phyloP scores from a whole-genome alignment of 2,797 vertebrate species.

The Galago senegalensis region DNA sequence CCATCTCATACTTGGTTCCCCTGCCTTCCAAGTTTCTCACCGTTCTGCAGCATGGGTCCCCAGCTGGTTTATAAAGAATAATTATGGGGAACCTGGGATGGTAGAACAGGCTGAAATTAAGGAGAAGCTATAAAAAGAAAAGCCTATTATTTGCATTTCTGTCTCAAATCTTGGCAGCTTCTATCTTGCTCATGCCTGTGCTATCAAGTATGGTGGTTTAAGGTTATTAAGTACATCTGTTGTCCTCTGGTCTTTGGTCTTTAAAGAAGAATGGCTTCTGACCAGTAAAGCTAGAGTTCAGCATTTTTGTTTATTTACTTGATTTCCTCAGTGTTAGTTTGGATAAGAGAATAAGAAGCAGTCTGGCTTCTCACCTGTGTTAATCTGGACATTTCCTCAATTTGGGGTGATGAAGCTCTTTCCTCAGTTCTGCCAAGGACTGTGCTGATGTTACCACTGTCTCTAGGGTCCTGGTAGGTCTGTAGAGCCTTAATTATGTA shows the following conservation, averaged over 20 bases:
- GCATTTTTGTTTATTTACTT: neutral
- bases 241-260: neutral
- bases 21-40: neutral
- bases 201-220: neutral
- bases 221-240: neutral
- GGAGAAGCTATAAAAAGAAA: neutral
- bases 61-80: neutral
- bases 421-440: neutral
- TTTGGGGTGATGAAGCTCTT: neutral
- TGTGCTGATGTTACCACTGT: neutral
- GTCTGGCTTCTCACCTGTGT: slow-evolving; percentile 65
- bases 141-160: neutral
- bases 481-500: neutral
- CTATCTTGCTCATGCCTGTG: neutral
- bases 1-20: rapidly evolving
- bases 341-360: neutral
- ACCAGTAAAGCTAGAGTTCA: neutral
- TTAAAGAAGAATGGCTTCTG: neutral
- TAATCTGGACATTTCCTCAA: slow-evolving; percentile 64
- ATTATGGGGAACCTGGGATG: neutral
- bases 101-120: neutral
- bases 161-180: neutral
- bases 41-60: neutral
- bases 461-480: neutral
- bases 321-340: neutral